Evolutionary conservation across 92 coral and sea anemone species (phyloP).

Genomic region (Palythoa grandiflora): DNA sequence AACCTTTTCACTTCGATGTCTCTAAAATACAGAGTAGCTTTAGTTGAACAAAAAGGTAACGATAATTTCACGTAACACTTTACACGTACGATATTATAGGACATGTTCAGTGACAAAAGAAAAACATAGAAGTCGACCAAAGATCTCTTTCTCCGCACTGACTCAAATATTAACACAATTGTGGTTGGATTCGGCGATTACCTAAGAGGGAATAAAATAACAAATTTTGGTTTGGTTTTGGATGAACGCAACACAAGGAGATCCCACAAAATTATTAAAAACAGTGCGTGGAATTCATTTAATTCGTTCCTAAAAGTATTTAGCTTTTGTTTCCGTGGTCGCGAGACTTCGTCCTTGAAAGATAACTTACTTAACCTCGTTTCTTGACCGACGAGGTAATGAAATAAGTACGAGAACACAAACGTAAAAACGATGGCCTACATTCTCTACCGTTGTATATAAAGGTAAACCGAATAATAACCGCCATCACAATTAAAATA

Average conservation of each 20-base stretch:
- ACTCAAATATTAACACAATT: too few species aligned
- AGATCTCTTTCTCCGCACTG: too few species aligned
- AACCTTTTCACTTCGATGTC: too few species aligned
- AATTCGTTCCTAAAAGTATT: not conserved
- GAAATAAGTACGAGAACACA: not conserved
- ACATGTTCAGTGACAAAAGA: too few species aligned
- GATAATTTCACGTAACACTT: too few species aligned
- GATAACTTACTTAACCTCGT: not conserved
- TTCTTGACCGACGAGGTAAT: not conserved
- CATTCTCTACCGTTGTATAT: not conserved
- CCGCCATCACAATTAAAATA: not conserved
- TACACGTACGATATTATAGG: too few species aligned
- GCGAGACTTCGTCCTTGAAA: not conserved
- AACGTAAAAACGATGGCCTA: not conserved
- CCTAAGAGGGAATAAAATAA: not conserved
- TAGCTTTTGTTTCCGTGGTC: not conserved
- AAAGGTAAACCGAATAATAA: not conserved
- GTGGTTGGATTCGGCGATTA: too few species aligned
- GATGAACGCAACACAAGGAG: not conserved
- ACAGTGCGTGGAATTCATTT: constrained; percentile 12
- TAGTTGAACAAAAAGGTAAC: too few species aligned
- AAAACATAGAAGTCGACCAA: too few species aligned
- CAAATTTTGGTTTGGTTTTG: not conserved
- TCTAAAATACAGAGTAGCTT: too few species aligned
- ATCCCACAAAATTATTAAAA: not conserved